phyloP scores from a whole-genome alignment of 2,888 invertebrate species.

The Cetonia aurata region DNA sequence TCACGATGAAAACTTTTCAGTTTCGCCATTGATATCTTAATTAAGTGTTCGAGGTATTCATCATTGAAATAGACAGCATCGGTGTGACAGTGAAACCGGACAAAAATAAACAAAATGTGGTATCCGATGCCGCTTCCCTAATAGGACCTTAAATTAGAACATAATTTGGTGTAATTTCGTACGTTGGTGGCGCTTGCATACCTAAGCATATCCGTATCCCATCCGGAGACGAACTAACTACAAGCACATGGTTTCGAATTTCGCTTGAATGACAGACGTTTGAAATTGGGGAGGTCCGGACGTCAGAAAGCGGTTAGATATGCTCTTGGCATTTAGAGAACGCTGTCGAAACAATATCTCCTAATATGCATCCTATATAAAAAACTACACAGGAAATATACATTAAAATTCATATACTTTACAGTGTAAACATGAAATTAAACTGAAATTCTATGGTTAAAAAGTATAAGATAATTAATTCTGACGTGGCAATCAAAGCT shows the following conservation, averaged over 20 bases:
- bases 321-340: slow-evolving; percentile 43
- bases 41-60: slow-evolving; percentile 23
- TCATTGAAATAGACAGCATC: slow-evolving; percentile 12
- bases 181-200: slow-evolving; percentile 53
- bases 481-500: too few relatives aligned
- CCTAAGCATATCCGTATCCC: slow-evolving; percentile 53
- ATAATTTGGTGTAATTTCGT: slow-evolving; percentile 51
- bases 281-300: slow-evolving; percentile 54
- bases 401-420: too few relatives aligned
- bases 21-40: slow-evolving; percentile 17
- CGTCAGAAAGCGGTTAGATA: slow-evolving; percentile 48
- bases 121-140: slow-evolving; percentile 46
- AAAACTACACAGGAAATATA: not conserved
- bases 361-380: slow-evolving; percentile 4
- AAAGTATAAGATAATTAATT: too few relatives aligned
- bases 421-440: too few relatives aligned
- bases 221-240: slow-evolving; percentile 49
- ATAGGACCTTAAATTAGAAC: slow-evolving; percentile 53
- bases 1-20: slow-evolving; percentile 16
- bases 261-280: slow-evolving; percentile 53
- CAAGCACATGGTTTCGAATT: slow-evolving; percentile 53
- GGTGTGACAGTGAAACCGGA: slow-evolving; percentile 27
- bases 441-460: too few relatives aligned
- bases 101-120: slow-evolving; percentile 40
- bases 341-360: slow-evolving; percentile 32